A percentile compares a stretch with the other conserved stretches of the same genome.
Conservation (phyloP, 2,797 vertebrate species). For the Melanotaenia trifasciata region DNA sequence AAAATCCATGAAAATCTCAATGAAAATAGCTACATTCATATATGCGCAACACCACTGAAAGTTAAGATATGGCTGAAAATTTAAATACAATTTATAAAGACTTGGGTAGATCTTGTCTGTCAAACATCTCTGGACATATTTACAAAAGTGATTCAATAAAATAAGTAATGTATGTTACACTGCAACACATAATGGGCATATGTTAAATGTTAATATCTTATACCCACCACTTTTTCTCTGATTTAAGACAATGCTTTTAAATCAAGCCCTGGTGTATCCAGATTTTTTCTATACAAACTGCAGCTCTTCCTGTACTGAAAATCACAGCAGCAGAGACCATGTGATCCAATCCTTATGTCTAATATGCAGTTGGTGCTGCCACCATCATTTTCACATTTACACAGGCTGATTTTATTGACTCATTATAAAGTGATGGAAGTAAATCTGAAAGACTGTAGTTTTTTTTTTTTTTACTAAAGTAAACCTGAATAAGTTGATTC, state of each 20-base stretch:
- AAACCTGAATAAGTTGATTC: conserved; percentile 9
- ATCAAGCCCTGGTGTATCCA: conserved; percentile 20
- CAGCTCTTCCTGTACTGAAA: conserved; percentile 14
- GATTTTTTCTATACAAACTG: conserved; percentile 22
- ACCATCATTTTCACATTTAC: conserved; percentile 35
- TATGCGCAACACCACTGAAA: conserved; percentile 2
- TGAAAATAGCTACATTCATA: conserved; percentile 11
- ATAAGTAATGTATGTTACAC: neutral
- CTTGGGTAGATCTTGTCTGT: conserved; percentile 49
- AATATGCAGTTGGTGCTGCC: conserved; percentile 23
- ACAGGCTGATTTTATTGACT: conserved; percentile 16
- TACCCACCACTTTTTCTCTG: conserved; percentile 21
- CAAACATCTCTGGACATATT: conserved; percentile 17
- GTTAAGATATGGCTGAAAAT: conserved; percentile 19
- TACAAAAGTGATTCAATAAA: conserved; percentile 37
- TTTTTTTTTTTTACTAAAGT: conserved; percentile 24
- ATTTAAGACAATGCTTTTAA: conserved; percentile 29
- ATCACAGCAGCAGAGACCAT: conserved; percentile 18
- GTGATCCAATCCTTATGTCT: conserved; percentile 17
- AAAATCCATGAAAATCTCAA: conserved; percentile 12
- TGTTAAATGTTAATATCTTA: conserved; percentile 17
- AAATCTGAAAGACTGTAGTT: conserved; percentile 9
- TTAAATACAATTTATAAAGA: conserved; percentile 13
- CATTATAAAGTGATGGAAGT: conserved; percentile 1
- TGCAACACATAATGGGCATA: too few relatives aligned